These are phyloP conservation scores for Arremon aurantiirostris DNA, from an alignment of 2,797 vertebrate species.

Conservation along the genomic window DNA sequence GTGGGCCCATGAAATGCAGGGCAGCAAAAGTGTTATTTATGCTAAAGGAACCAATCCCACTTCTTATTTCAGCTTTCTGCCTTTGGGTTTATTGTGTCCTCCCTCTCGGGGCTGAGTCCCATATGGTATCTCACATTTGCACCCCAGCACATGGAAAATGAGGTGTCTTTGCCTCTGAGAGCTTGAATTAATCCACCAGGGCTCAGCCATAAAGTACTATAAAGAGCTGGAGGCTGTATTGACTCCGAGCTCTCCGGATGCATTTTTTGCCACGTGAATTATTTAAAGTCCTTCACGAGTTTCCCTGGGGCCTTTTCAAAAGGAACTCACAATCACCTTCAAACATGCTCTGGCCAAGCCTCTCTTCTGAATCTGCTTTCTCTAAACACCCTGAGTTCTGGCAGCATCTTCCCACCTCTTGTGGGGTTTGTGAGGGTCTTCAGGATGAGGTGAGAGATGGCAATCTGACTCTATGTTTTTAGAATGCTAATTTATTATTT, in stretches of 20 bases:
- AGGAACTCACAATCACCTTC: not conserved
- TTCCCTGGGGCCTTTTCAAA: constrained; percentile 34
- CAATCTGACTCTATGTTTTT: too few species aligned
- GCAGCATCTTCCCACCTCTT: not conserved
- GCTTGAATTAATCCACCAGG: constrained; percentile 39
- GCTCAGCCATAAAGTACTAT: not conserved
- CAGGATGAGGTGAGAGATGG: too few species aligned
- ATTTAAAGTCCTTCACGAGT: not conserved
- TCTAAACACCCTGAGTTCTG: not conserved
- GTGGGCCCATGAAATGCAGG: constrained; percentile 18
- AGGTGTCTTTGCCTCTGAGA: not conserved
- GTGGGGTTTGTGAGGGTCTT: too few species aligned
- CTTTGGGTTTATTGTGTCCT: constrained; percentile 17
- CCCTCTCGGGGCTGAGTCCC: constrained; percentile 12
- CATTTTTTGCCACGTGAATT: constrained; percentile 42
- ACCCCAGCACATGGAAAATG: not conserved
- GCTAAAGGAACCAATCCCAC: constrained; percentile 10
- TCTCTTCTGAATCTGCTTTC: not conserved
- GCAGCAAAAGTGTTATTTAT: constrained; percentile 47
- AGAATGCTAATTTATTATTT: too few species aligned
- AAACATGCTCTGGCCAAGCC: not conserved
- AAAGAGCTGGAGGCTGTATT: constrained; percentile 43
- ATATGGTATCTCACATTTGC: constrained; percentile 45
- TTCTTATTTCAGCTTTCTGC: constrained; percentile 15
- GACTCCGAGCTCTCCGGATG: constrained; percentile 16